These are phyloP conservation scores for Lochmaea crataegi DNA, from an alignment of 2,888 invertebrate genomes.

Conservation along the genomic window DNA sequence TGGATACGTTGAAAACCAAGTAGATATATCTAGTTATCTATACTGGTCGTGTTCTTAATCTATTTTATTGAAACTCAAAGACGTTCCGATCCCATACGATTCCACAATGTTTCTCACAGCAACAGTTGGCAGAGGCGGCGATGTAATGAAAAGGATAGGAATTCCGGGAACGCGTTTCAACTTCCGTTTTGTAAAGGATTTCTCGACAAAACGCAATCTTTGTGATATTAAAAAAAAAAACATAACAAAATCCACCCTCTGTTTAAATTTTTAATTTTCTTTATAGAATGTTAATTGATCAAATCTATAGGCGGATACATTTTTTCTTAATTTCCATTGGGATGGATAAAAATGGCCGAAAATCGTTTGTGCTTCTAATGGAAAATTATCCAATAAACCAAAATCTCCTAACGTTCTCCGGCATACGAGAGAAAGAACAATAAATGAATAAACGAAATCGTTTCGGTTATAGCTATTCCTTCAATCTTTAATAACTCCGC, in stretches of 20 bases:
- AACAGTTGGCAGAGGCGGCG: conserved; percentile 1
- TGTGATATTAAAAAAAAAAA: neutral
- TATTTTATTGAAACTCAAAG: no score
- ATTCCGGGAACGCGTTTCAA: neutral
- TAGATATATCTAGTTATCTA: no score
- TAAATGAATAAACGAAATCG: conserved; percentile 23
- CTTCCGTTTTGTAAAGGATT: neutral
- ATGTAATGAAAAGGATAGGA: neutral
- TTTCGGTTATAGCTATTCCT: conserved; percentile 12
- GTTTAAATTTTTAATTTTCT: neutral
- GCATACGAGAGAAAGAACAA: neutral
- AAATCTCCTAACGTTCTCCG: neutral
- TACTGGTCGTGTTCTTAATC: no score
- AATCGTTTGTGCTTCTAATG: neutral
- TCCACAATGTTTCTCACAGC: no score
- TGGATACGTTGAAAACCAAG: no score
- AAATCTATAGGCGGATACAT: neutral
- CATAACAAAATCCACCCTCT: neutral
- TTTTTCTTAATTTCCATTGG: no score
- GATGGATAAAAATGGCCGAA: neutral
- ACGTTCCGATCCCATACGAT: no score
- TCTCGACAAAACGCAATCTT: neutral
- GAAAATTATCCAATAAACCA: neutral
- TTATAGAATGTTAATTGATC: no score
- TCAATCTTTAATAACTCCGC: conserved; percentile 26